Evolutionary conservation across 2,113 vertebrate species (phyloP), one percentile per base, ranked within the genome.

Genomic region (Jaculus jaculus): DNA sequence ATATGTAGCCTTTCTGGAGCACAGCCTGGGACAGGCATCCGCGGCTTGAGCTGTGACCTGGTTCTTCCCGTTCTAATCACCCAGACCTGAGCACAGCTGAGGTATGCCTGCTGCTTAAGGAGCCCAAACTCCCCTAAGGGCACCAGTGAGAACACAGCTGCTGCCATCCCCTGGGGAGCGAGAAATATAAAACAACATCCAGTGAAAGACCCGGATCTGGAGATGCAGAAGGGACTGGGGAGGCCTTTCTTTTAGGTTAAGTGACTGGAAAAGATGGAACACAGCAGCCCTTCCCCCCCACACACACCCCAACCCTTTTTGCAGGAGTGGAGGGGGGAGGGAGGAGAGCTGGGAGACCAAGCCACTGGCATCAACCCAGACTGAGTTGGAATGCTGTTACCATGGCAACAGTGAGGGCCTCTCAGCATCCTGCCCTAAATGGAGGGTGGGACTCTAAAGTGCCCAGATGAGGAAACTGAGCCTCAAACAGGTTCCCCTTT

Each of bases 331-430:
- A 32, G 58, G 74, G 39, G 58, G 74, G 66, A 39, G 34, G 79
- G 71, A 87, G 39, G 37, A 86, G 77, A 91, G 80, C 94, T 42
- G 37, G 86, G 69, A 96, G 95, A 94, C 68, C 51, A 95, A 95
- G 95, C 89, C 96, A 90, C 89, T 86, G 83, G 90, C 95, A 71
- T 95, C 92, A 94, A 86, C 94, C 92, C 87, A 96, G 95, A 91
- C 91, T 23, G 88, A 95, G 80, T 80, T 89, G 71, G 93, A 94
- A 95, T 96, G 85, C 82, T 68, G 92, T 96, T 95, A 72, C 95
- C 85, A 96, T 96, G 90, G 93, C 66, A 92, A 97, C 95, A 20
- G 37, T 30, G 65, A 71, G 24, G 34, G 61, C 90, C 60, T 89
- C 84, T 80, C 84, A 75, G 92, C 60, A 63, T 78, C 28, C 37